phyloP scores from a whole-genome alignment of 2,797 vertebrate species.

The Coluber constrictor region DNA sequence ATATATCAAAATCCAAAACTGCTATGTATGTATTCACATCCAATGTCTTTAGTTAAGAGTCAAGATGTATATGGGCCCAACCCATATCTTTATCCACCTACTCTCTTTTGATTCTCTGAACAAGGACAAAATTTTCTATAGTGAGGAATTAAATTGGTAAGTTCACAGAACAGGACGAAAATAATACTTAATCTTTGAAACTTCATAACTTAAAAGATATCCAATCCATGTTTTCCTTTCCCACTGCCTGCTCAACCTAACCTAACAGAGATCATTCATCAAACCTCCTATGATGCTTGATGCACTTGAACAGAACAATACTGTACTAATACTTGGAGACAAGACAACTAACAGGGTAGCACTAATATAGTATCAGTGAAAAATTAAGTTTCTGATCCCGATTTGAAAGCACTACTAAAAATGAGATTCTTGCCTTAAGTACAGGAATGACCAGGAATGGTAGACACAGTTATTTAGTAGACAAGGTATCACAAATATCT shows the following conservation, averaged over 20 bases:
- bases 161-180: neutral
- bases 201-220: neutral
- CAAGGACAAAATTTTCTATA: neutral
- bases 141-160: neutral
- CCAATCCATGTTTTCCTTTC: rapidly evolving
- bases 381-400: neutral
- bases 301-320: neutral
- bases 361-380: neutral
- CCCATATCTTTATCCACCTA: too few relatives aligned
- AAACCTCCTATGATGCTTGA: neutral
- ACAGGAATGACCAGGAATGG: neutral
- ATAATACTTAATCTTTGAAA: neutral
- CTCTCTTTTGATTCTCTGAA: neutral
- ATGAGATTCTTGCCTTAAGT: neutral
- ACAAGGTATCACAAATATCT: neutral
- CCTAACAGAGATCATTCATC: neutral
- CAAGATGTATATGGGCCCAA: neutral
- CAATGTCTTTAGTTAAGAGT: too few relatives aligned
- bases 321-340: neutral
- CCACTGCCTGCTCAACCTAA: neutral
- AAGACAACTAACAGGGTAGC: neutral
- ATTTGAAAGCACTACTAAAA: neutral
- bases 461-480: neutral
- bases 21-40: neutral
- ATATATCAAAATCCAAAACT: neutral